These are phyloP conservation scores for Spatulosminthurus flaviceps DNA, from an alignment of 2,888 invertebrate species.

Conservation along the genomic window DNA sequence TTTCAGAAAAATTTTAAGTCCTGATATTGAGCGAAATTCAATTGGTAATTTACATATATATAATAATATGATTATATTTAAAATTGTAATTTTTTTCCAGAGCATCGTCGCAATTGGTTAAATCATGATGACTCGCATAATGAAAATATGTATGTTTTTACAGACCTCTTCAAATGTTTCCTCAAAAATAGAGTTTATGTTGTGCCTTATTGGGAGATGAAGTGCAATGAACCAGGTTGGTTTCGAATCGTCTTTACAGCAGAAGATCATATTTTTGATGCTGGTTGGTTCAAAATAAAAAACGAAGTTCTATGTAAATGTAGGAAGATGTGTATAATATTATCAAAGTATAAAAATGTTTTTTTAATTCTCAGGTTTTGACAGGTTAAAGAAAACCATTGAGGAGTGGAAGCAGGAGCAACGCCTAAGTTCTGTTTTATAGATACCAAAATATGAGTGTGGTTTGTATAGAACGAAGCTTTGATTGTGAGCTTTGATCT, in stretches of 20 bases:
- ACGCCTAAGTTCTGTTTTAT: too few relatives aligned
- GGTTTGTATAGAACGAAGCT: too few relatives aligned
- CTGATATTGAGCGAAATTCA: constrained; percentile 27
- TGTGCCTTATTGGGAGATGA: constrained; percentile 57
- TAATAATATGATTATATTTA: neutral
- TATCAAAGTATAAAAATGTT: neutral
- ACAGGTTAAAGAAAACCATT: constrained; percentile 21
- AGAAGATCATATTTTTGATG: constrained; percentile 46
- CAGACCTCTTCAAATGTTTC: constrained; percentile 49
- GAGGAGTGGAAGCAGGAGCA: constrained; percentile 19
- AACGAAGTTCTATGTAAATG: neutral
- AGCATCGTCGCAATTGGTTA: neutral
- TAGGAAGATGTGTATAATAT: too few relatives aligned
- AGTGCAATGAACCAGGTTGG: constrained; percentile 51
- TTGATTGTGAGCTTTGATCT: too few relatives aligned
- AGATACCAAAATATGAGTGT: too few relatives aligned
- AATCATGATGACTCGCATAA: neutral
- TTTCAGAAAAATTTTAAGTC: constrained; percentile 15
- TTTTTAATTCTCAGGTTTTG: constrained; percentile 9
- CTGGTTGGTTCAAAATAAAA: constrained; percentile 15
- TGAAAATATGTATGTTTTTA: neutral
- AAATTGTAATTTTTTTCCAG: neutral
- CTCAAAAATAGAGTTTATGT: constrained; percentile 52
- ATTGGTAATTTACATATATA: constrained; percentile 16
- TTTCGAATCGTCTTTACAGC: constrained; percentile 55